Evolutionary conservation across 1,140 invertebrate genomes (phyloP).

Genomic region (Euglossa dilemma): DNA sequence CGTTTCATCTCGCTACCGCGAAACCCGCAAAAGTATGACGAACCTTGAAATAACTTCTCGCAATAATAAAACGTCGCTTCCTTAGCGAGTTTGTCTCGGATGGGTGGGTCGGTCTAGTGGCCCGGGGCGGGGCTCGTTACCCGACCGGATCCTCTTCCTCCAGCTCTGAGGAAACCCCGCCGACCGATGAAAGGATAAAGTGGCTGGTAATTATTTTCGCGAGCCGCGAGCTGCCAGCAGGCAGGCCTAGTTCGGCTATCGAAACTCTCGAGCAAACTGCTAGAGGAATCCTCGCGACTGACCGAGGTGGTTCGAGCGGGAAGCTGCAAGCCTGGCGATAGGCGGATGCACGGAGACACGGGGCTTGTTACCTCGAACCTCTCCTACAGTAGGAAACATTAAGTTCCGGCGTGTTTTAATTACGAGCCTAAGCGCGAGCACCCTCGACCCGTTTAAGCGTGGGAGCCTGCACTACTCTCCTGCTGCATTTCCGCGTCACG

Average conservation of each 20-base stretch:
- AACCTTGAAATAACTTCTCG: conserved; percentile 68
- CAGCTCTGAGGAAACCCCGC: not conserved
- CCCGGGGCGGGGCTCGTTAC: conserved; percentile 52
- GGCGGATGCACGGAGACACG: not conserved
- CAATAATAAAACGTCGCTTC: conserved; percentile 62
- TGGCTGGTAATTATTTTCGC: conserved; percentile 63
- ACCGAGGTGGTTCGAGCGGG: not conserved
- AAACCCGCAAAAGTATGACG: conserved; percentile 58
- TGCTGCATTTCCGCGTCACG: conserved; percentile 64
- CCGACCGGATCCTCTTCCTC: conserved; percentile 38
- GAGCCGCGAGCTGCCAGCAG: conserved; percentile 20
- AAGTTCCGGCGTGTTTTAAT: conserved; percentile 71
- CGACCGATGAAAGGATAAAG: conserved; percentile 49
- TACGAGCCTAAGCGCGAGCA: conserved; percentile 61
- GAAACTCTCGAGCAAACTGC: too few relatives aligned
- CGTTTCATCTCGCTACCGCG: conserved; percentile 49
- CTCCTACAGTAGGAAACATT: conserved; percentile 66
- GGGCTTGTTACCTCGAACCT: conserved; percentile 26
- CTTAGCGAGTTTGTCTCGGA: conserved; percentile 20
- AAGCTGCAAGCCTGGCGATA: not conserved
- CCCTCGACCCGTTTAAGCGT: conserved; percentile 60
- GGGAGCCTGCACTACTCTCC: conserved; percentile 28
- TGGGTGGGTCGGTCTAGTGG: conserved; percentile 4
- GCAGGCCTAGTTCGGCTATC: not conserved
- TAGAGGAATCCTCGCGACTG: too few relatives aligned